These are phyloP conservation scores for Strigops habroptila DNA, from an alignment of 2,113 vertebrate species.

Conservation along the genomic window DNA sequence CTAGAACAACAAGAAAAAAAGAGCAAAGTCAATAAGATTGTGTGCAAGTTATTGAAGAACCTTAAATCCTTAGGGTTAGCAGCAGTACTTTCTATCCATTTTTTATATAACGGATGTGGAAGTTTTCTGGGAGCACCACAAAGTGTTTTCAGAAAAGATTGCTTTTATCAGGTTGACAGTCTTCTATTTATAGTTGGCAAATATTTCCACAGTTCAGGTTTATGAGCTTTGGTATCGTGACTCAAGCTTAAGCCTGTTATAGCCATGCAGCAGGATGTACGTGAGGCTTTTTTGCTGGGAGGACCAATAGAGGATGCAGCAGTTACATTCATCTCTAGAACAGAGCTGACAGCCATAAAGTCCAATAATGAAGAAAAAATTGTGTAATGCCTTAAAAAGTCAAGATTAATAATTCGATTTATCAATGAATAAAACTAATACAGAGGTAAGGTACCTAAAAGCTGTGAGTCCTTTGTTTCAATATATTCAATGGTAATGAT, in stretches of 20 bases:
- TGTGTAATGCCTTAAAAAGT: background rate
- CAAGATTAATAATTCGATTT: background rate
- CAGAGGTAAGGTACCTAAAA: background rate
- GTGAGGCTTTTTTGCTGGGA: background rate
- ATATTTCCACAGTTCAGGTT: background rate
- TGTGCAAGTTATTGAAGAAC: background rate
- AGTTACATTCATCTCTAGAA: background rate
- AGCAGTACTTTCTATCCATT: background rate
- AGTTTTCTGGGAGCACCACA: background rate
- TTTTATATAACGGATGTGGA: background rate
- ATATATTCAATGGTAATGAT: background rate
- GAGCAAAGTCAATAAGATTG: background rate
- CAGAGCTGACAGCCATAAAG: background rate
- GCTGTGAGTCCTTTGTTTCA: background rate
- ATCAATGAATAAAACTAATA: background rate
- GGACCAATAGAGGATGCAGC: background rate
- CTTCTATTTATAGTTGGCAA: slow-evolving; percentile 53
- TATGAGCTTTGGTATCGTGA: background rate
- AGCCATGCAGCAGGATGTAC: background rate
- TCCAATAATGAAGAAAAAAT: background rate
- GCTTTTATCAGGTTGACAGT: background rate
- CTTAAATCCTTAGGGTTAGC: background rate
- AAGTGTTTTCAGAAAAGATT: slow-evolving; percentile 15
- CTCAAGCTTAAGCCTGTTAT: background rate
- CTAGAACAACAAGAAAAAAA: background rate